Percentiles rank a stretch among this genome's conserved stretches.
Conservation (phyloP, 2,797 vertebrate genomes). For the Acanthornis magna region DNA sequence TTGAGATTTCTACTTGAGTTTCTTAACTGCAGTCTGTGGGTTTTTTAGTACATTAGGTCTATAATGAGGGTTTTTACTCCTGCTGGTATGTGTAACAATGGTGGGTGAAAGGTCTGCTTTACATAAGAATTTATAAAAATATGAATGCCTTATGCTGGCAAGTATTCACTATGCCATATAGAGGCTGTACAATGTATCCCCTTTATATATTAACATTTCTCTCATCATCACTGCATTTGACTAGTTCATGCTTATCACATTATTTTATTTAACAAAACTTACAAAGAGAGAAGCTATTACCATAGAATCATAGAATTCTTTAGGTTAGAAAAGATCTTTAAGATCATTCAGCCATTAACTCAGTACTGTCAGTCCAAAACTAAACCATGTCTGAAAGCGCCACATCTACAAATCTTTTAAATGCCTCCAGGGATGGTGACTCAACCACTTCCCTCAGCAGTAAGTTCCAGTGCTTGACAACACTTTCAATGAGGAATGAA, state of each 20-base stretch:
- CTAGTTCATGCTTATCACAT: neutral
- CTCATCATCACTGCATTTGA: neutral
- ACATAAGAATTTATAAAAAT: neutral
- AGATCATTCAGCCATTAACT: neutral
- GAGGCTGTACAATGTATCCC: neutral
- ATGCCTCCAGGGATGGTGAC: neutral
- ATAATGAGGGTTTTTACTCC: neutral
- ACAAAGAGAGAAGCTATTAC: neutral
- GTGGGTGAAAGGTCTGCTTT: neutral
- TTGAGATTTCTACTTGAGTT: neutral
- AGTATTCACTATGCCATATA: neutral
- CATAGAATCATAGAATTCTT: neutral
- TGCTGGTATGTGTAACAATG: neutral
- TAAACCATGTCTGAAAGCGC: neutral
- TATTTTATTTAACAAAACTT: neutral
- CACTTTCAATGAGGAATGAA: neutral
- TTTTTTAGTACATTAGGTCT: neutral
- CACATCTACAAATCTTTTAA: neutral
- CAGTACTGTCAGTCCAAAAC: neutral
- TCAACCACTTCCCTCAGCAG: neutral
- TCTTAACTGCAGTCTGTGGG: neutral
- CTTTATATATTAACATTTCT: neutral
- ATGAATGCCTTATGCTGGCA: neutral
- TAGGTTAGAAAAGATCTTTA: neutral
- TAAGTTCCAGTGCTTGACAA: neutral